Evolutionary conservation across 2,797 vertebrate genomes (phyloP).

Genomic region (Poeciliopsis paucimaculata): DNA sequence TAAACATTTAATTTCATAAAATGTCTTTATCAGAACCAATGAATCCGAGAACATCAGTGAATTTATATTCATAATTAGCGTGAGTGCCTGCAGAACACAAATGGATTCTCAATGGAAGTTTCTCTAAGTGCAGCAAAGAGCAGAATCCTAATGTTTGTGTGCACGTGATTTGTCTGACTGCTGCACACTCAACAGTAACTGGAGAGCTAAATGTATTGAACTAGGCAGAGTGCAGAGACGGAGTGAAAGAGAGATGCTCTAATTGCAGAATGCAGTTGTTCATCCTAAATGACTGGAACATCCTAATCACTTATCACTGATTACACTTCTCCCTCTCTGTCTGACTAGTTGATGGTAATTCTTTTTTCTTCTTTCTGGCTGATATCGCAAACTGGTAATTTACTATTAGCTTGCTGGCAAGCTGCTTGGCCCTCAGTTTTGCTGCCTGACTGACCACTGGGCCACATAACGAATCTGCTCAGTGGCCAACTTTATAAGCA

Average conservation of each 20-base stretch:
- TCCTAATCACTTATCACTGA: conserved; percentile 72
- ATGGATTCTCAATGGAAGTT: conserved; percentile 73
- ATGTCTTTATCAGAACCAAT: conserved; percentile 38
- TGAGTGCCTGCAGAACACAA: conserved; percentile 71
- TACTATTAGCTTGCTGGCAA: conserved; percentile 45
- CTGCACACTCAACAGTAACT: conserved; percentile 53
- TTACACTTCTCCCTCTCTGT: conserved; percentile 58
- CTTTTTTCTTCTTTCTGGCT: conserved; percentile 25
- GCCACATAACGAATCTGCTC: conserved; percentile 39
- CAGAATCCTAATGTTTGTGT: conserved; percentile 66
- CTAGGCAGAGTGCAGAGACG: conserved; percentile 33
- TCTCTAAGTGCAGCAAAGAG: conserved; percentile 69
- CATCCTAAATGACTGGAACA: conserved; percentile 59
- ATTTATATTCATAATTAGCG: conserved; percentile 72
- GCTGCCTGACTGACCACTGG: conserved; percentile 35
- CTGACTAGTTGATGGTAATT: conserved; percentile 38
- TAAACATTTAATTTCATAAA: conserved; percentile 20
- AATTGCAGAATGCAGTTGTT: conserved; percentile 66
- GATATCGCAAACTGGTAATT: conserved; percentile 47
- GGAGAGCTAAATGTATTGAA: conserved; percentile 60
- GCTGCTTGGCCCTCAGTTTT: conserved; percentile 30
- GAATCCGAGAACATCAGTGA: conserved; percentile 44
- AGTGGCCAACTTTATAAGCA: conserved; percentile 35
- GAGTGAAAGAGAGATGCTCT: conserved; percentile 45
- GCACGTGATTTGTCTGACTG: conserved; percentile 27